Evolutionary conservation across 2,888 invertebrate genomes (phyloP).

Genomic region (Caenorhabditis sp.): DNA sequence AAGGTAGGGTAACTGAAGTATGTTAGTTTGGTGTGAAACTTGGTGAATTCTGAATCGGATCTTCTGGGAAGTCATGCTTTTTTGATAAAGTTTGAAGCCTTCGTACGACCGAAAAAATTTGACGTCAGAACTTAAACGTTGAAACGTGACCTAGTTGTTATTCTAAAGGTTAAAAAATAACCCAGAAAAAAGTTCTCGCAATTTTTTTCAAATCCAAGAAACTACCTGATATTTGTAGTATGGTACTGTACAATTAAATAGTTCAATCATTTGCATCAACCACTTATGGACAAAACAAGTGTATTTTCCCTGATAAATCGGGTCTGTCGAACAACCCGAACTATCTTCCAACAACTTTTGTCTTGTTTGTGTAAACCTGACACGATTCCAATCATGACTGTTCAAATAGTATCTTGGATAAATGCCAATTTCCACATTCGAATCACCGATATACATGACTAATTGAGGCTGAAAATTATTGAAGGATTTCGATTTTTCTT

Average conservation of each 20-base stretch:
- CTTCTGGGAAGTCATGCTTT: no score
- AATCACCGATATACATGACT: conserved; percentile 46
- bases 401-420: conserved; percentile 50
- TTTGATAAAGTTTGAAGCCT: no score
- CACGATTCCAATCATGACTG: conserved; percentile 46
- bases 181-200: no score
- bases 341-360: conserved; percentile 22
- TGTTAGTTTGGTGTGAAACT: no score
- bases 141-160: no score
- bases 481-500: no score
- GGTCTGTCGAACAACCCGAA: conserved; percentile 25
- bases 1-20: conserved; percentile 13
- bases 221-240: conserved; percentile 36
- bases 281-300: conserved; percentile 50
- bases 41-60: no score
- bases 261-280: conserved; percentile 37
- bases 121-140: no score
- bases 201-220: no score
- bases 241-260: conserved; percentile 48
- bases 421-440: conserved; percentile 32
- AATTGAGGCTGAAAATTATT: conserved; percentile 35
- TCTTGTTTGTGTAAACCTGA: conserved; percentile 36
- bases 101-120: no score
- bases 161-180: no score
- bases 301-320: conserved; percentile 39